These are phyloP conservation scores for Eupristina koningsbergeri DNA, from an alignment of 1,140 invertebrate species.

Conservation along the genomic window DNA sequence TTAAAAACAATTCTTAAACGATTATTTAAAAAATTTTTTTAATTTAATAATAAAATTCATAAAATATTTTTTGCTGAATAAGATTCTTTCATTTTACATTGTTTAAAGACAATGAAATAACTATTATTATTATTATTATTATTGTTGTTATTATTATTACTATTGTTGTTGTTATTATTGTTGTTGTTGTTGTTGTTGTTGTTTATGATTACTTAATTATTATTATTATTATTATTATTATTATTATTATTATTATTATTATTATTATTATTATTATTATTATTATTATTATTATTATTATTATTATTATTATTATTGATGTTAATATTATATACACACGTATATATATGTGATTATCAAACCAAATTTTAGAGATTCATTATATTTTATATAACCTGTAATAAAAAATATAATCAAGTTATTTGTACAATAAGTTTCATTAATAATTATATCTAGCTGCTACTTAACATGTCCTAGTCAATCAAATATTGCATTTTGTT, in stretches of 20 bases:
- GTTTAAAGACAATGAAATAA: constrained; percentile 37
- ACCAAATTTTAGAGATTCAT: constrained; percentile 35
- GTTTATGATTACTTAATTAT: too few species aligned
- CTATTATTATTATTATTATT: too few species aligned
- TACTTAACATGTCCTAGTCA: constrained; percentile 70
- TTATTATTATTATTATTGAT: too few species aligned
- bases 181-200: too few species aligned
- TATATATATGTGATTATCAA: constrained; percentile 13
- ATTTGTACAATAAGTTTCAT: constrained; percentile 25
- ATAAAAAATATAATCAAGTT: background rate
- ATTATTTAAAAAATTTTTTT: constrained; percentile 20
- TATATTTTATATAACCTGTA: constrained; percentile 46
- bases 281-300: too few species aligned
- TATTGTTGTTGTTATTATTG: too few species aligned
- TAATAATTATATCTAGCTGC: constrained; percentile 66
- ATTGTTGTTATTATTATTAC: too few species aligned
- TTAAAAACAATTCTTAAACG: background rate
- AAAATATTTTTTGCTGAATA: constrained; percentile 42
- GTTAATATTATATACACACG: too few species aligned
- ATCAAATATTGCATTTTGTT: constrained; percentile 67
- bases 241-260: too few species aligned
- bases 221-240: too few species aligned
- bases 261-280: too few species aligned
- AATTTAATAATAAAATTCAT: constrained; percentile 20
- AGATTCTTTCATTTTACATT: background rate